These are phyloP conservation scores for Pedetes capensis DNA, from an alignment of 2,113 vertebrate genomes.

Conservation along the genomic window DNA sequence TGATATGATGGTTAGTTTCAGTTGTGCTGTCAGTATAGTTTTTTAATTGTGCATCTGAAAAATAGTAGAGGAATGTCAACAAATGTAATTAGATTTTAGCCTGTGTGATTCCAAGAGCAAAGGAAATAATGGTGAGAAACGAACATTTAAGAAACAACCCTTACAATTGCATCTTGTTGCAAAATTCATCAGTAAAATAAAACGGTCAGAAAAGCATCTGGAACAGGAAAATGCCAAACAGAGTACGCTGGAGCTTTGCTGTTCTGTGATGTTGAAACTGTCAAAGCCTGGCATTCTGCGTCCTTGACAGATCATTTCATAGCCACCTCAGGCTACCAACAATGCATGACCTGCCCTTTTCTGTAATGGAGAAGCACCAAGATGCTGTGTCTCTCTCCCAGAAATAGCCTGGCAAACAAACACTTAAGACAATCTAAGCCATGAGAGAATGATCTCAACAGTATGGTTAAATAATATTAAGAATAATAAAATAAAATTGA, in stretches of 20 bases:
- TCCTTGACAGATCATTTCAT: constrained; percentile 55
- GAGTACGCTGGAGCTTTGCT: background rate
- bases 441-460: constrained; percentile 8
- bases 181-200: constrained; percentile 41
- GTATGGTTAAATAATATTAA: constrained; percentile 12
- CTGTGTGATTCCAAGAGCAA: constrained; percentile 17
- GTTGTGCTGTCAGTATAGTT: constrained; percentile 27
- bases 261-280: constrained; percentile 44
- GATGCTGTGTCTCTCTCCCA: background rate
- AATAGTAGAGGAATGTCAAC: constrained; percentile 46
- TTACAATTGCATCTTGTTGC: constrained; percentile 37
- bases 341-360: background rate
- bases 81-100: constrained; percentile 60
- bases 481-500: constrained; percentile 22
- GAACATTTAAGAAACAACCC: constrained; percentile 12
- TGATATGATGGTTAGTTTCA: background rate
- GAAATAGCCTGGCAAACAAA: constrained; percentile 34
- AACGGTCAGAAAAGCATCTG: constrained; percentile 34
- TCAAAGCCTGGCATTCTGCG: background rate
- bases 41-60: constrained; percentile 60
- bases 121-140: constrained; percentile 44
- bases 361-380: constrained; percentile 36
- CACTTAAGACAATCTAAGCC: background rate
- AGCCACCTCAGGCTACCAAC: constrained; percentile 40
- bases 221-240: background rate